phyloP scores from a whole-genome alignment of 1,140 invertebrate genomes.

The Caligus rogercresseyi region DNA sequence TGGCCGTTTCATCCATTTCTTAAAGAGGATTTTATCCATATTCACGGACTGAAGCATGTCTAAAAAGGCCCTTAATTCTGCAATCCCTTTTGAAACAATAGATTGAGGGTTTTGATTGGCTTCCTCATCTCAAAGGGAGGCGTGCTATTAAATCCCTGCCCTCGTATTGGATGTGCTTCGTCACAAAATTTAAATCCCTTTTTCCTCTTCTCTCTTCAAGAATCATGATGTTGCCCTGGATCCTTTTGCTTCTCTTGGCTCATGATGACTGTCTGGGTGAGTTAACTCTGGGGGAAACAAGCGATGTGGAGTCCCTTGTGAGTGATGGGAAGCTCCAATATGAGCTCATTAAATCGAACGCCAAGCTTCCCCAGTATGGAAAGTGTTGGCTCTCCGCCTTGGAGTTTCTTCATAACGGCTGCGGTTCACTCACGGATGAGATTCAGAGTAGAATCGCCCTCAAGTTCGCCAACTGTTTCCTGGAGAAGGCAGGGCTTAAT shows the following conservation, averaged over 20 bases:
- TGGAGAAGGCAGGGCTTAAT: constrained; percentile 38
- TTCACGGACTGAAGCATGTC: no score
- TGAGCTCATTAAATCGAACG: constrained; percentile 3
- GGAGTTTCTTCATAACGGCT: constrained; percentile 35
- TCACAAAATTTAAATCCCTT: no score
- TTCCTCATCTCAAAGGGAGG: no score
- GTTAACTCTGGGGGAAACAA: not conserved
- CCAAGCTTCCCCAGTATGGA: constrained; percentile 24
- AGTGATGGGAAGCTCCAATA: constrained; percentile 12
- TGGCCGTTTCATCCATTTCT: no score
- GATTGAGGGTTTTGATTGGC: no score
- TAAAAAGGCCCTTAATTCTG: no score
- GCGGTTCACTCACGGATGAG: constrained; percentile 39
- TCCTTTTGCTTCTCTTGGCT: not conserved
- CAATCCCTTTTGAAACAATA: no score
- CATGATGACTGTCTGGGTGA: not conserved
- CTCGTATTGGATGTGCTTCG: no score
- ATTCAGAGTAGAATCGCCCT: constrained; percentile 41
- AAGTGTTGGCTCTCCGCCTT: constrained; percentile 43
- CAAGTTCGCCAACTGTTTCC: constrained; percentile 45
- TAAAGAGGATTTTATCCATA: no score
- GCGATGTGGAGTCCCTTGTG: not conserved
- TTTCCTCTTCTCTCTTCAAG: no score
- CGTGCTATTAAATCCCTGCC: no score
- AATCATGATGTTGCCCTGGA: no score